phyloP scores from a whole-genome alignment of 1,140 invertebrate species.

The Colletes latitarsis region DNA sequence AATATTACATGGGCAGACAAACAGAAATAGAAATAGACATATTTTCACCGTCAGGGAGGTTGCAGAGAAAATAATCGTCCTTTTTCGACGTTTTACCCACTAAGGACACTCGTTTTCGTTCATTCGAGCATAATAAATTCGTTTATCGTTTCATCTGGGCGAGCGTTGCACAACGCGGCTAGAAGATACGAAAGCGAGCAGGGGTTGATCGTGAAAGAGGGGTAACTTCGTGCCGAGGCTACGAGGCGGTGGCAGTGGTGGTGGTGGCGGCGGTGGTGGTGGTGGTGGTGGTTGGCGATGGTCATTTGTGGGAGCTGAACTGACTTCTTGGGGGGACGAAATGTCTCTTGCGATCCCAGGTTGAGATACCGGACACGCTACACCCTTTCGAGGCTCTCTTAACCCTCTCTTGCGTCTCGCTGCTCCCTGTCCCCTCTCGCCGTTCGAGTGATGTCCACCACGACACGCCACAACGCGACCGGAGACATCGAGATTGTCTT shows the following conservation, averaged over 20 bases:
- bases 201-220: conserved; percentile 45
- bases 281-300: conserved; percentile 71
- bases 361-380: conserved; percentile 80
- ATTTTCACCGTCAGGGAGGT: no score
- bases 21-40: no score
- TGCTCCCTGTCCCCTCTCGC: conserved; percentile 6
- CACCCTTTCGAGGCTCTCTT: conserved; percentile 65
- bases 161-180: conserved; percentile 58
- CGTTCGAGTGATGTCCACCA: conserved; percentile 72
- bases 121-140: conserved; percentile 68
- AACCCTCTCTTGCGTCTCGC: conserved; percentile 22
- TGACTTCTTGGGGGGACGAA: conserved; percentile 72
- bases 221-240: conserved; percentile 56
- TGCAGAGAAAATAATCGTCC: no score
- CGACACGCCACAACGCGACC: conserved; percentile 67
- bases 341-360: conserved; percentile 79
- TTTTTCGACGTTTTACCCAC: conserved; percentile 8
- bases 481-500: conserved; percentile 71
- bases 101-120: conserved; percentile 40
- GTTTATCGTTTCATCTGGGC: conserved; percentile 73
- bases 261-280: conserved; percentile 9
- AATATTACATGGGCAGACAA: no score
- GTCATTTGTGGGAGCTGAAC: conserved; percentile 78
- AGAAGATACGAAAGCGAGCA: conserved; percentile 65
- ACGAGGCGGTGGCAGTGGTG: conserved; percentile 29